phyloP scores from a whole-genome alignment of 2,113 vertebrate species.

The Plestiodon gilberti region DNA sequence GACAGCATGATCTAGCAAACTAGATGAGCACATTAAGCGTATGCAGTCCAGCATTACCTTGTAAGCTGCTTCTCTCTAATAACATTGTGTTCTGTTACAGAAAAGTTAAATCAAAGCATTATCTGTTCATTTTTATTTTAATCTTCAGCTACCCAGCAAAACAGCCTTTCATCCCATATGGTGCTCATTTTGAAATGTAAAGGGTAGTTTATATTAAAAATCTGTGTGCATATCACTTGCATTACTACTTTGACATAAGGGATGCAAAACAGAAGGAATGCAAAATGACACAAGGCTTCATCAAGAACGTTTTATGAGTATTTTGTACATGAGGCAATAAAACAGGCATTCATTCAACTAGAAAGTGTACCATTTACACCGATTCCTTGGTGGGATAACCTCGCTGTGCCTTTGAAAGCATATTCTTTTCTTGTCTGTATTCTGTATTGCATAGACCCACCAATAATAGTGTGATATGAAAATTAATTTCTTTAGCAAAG shows the following conservation, averaged over 20 bases:
- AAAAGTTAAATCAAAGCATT: conserved; percentile 56
- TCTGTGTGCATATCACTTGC: conserved; percentile 54
- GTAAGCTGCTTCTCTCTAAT: conserved; percentile 44
- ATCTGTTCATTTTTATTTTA: conserved; percentile 46
- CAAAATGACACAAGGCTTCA: neutral
- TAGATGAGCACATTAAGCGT: conserved; percentile 56
- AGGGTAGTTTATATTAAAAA: conserved; percentile 70
- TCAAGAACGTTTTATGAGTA: conserved; percentile 54
- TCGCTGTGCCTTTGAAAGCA: conserved; percentile 22
- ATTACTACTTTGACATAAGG: conserved; percentile 41
- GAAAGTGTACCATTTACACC: conserved; percentile 25
- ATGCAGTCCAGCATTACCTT: conserved; percentile 25
- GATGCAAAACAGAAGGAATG: conserved; percentile 37
- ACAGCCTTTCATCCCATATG: conserved; percentile 53
- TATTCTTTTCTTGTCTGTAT: neutral
- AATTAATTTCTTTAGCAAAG: neutral
- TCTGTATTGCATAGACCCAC: neutral
- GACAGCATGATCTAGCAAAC: conserved; percentile 12
- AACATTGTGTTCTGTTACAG: conserved; percentile 9
- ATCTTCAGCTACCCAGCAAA: conserved; percentile 56
- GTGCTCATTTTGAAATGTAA: conserved; percentile 56
- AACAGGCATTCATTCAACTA: conserved; percentile 45
- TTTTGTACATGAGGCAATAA: conserved; percentile 60
- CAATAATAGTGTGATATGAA: neutral
- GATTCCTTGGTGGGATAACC: conserved; percentile 7